These are phyloP conservation scores for Dissostichus mawsoni DNA, from an alignment of 2,113 vertebrate species.

Conservation along the genomic window DNA sequence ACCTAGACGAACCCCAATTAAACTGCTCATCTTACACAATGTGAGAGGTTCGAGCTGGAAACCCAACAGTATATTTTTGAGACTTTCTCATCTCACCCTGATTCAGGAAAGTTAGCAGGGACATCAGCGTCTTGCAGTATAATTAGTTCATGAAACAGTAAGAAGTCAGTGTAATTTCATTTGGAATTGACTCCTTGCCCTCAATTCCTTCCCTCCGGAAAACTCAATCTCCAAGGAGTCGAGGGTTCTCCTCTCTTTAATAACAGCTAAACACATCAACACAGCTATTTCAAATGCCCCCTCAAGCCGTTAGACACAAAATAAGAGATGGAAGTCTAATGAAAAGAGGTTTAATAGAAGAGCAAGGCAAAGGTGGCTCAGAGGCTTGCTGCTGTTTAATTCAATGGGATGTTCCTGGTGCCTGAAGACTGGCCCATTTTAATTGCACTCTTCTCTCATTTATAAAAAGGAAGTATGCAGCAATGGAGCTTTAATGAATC, in stretches of 20 bases:
- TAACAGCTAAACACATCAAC: conserved; percentile 80
- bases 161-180: conserved; percentile 74
- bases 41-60: background rate
- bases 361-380: conserved; percentile 74
- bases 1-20: conserved; percentile 41
- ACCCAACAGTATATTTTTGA: conserved; percentile 20
- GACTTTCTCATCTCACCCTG: conserved; percentile 27
- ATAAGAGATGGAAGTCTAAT: conserved; percentile 77
- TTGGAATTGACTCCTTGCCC: conserved; percentile 71
- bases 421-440: conserved; percentile 73
- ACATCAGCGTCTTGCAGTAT: conserved; percentile 50
- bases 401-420: conserved; percentile 70
- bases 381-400: conserved; percentile 76
- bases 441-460: conserved; percentile 73
- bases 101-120: conserved; percentile 52
- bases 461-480: conserved; percentile 63
- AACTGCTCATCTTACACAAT: conserved; percentile 35
- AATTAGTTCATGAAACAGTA: conserved; percentile 74
- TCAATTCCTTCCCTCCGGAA: conserved; percentile 64
- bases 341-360: conserved; percentile 80
- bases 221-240: conserved; percentile 70
- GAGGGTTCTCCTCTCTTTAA: conserved; percentile 71
- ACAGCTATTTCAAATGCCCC: conserved; percentile 55
- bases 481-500: conserved; percentile 69
- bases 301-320: conserved; percentile 68